Evolutionary conservation across 2,797 vertebrate genomes (phyloP).

Genomic region (Helarctos malayanus): DNA sequence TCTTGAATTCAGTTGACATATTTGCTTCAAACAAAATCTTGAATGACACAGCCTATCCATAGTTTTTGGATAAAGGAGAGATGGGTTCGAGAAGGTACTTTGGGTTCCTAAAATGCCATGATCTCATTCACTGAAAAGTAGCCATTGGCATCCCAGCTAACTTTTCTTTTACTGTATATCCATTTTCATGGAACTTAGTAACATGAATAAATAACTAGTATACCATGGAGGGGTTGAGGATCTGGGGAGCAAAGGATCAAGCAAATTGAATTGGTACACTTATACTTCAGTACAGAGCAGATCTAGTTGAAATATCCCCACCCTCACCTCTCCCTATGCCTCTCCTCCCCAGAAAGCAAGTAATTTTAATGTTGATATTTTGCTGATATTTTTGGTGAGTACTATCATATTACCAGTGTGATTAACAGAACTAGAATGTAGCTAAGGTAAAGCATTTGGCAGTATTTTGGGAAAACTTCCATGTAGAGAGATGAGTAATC

Average conservation of each 20-base stretch:
- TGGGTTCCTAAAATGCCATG: neutral
- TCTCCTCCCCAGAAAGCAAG: slow-evolving; percentile 46
- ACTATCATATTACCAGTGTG: slow-evolving; percentile 74
- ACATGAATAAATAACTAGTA: neutral
- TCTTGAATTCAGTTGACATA: neutral
- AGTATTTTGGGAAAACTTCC: slow-evolving; percentile 76
- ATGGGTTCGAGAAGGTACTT: neutral
- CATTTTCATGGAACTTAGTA: neutral
- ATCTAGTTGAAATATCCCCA: slow-evolving; percentile 56
- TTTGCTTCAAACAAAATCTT: neutral
- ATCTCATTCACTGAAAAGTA: neutral
- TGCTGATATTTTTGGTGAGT: slow-evolving; percentile 66
- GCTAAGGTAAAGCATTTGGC: slow-evolving; percentile 79
- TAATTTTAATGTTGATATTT: slow-evolving; percentile 70
- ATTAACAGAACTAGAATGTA: slow-evolving; percentile 72
- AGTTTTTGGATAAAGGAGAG: neutral
- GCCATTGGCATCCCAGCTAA: neutral
- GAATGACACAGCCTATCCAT: neutral
- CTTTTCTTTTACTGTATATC: neutral
- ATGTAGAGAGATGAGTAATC: slow-evolving; percentile 82
- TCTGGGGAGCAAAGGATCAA: neutral
- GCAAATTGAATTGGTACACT: slow-evolving; percentile 35
- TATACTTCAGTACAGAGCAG: slow-evolving; percentile 32
- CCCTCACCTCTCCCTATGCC: neutral
- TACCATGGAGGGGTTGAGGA: neutral